phyloP scores from a whole-genome alignment of 1,140 invertebrate genomes.

The Eriosoma lanigerum region DNA sequence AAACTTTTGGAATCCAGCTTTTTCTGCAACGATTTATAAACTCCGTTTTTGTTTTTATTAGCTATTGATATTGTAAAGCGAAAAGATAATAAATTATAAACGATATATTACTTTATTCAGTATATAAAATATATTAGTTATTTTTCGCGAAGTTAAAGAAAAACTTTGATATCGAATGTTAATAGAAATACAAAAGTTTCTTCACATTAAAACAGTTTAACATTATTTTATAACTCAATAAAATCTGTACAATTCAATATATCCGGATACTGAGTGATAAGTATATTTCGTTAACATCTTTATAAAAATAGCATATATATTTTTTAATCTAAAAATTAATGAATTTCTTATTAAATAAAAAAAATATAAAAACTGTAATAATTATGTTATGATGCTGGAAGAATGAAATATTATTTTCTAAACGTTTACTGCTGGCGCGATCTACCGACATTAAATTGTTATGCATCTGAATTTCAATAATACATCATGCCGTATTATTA shows the following conservation, averaged over 20 bases:
- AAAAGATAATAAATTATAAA: not conserved
- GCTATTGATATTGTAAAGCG: not conserved
- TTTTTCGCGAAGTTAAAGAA: not conserved
- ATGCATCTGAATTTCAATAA: not conserved
- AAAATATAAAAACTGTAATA: too few relatives aligned
- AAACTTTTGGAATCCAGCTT: not conserved
- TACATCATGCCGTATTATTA: too few relatives aligned
- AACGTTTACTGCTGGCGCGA: slow-evolving; percentile 7
- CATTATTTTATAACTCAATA: not conserved
- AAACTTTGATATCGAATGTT: not conserved
- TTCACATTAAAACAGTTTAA: too few relatives aligned
- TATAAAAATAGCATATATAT: too few relatives aligned
- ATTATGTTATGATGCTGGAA: not conserved
- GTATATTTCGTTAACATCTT: too few relatives aligned
- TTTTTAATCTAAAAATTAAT: too few relatives aligned
- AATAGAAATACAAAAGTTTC: not conserved
- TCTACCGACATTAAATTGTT: not conserved
- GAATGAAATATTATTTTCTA: not conserved
- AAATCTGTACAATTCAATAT: not conserved
- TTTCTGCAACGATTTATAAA: slow-evolving; percentile 8
- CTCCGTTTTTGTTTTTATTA: slow-evolving; percentile 27
- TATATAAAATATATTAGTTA: not conserved
- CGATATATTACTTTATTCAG: not conserved
- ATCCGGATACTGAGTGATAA: not conserved
- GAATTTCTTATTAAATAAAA: too few relatives aligned